phyloP scores from a whole-genome alignment of 2,888 invertebrate genomes.

The Entomobrya multifasciata region DNA sequence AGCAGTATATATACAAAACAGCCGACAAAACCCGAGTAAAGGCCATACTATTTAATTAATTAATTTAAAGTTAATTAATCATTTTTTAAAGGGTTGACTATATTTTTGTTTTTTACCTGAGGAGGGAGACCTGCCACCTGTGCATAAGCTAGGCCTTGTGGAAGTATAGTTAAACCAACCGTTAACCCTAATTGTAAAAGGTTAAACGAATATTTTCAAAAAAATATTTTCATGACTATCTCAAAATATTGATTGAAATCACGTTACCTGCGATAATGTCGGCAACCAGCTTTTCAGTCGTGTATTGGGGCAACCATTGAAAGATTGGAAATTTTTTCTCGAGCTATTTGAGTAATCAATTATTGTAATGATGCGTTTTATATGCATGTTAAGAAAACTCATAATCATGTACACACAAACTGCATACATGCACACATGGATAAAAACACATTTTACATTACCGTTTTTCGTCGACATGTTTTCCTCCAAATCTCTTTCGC shows the following conservation, averaged over 20 bases:
- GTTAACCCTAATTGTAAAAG: constrained; percentile 66
- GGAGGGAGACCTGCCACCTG: constrained; percentile 22
- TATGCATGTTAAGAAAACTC: not conserved
- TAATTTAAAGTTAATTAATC: not conserved
- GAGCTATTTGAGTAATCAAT: no score
- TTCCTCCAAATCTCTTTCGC: constrained; percentile 71
- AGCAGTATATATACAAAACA: constrained; percentile 79
- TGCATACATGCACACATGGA: not conserved
- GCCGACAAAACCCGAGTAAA: constrained; percentile 79
- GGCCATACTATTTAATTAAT: constrained; percentile 25
- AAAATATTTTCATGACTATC: not conserved
- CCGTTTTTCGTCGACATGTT: constrained; percentile 77
- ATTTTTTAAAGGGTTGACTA: constrained; percentile 4
- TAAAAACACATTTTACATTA: constrained; percentile 36
- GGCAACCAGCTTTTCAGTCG: constrained; percentile 74
- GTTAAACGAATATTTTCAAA: not conserved
- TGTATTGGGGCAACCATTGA: constrained; percentile 77
- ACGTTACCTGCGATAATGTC: constrained; percentile 76
- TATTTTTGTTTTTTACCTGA: constrained; percentile 1
- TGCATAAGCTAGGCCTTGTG: constrained; percentile 76
- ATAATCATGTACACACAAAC: not conserved
- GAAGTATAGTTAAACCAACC: constrained; percentile 78
- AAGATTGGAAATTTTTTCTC: constrained; percentile 78
- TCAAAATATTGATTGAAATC: not conserved
- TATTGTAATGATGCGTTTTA: no score